Evolutionary conservation across 2,113 vertebrate species (phyloP), one percentile per base, ranked within the genome.

Genomic region (Ploceus nigricollis): DNA sequence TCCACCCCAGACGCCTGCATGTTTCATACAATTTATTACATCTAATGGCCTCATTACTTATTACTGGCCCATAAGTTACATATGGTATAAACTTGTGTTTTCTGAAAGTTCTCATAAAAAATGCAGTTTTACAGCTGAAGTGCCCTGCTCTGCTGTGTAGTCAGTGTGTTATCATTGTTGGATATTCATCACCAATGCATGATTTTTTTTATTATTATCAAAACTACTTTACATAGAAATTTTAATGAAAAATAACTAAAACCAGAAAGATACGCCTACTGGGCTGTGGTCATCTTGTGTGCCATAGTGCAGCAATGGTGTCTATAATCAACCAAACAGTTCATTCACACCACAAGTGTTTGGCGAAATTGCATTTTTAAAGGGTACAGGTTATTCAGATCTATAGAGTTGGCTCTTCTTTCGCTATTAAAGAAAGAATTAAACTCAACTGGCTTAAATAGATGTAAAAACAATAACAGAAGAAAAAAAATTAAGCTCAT

Each of bases 71-170:
- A 40, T 86, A 37, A 45, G 15, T 58, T 47, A 64, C 58, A 48
- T 90, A 51, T 51, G 91, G 75, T 53, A 39, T 88, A 82, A 82
- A 79, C 78, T 82, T 94, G 71, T 87, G n/a, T 53, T 94, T 97
- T 95, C 80, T 96, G 83, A 92, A 95, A 69, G 65, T 17, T 95
- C 33, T 90, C 23, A 58, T 75, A 89, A 54, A 48, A 94, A 94
- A 96, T 75, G 37, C 64, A 79, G 28, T 81, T 66, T 84, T 72
- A 80, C 22, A 82, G 28, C 7, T 15, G 82, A 87, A 89, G 40
- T 91, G 60, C 47, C 31, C 6, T 47, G 10, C 24, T 75, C 69
- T 75, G n/a, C 48, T 82, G 15, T 33, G 56, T 40, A 21, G 53
- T 65, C 13, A 57, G 33, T 61, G 13, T 47, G 11, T 33, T 85